Conservation (phyloP, 2,113 vertebrate species). For the Eulacestoma nigropectus region DNA sequence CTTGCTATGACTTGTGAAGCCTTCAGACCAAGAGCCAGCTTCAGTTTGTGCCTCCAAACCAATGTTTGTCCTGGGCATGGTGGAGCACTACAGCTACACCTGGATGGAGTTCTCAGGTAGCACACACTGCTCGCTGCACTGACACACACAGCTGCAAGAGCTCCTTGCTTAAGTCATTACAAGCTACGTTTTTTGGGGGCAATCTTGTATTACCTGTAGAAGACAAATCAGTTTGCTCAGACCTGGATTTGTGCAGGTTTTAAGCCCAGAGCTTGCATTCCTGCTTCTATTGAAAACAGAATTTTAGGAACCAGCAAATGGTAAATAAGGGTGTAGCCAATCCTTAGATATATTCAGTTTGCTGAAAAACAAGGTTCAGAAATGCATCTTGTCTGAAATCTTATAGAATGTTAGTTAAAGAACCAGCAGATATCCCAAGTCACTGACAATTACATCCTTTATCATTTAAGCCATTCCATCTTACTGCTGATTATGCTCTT, state of each 20-base stretch:
- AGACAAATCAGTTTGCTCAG: neutral
- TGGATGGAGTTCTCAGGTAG: neutral
- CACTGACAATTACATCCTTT: neutral
- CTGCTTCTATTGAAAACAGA: neutral
- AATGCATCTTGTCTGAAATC: neutral
- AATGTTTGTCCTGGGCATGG: neutral
- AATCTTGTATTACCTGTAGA: neutral
- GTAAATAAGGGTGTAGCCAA: neutral
- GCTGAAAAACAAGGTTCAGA: neutral
- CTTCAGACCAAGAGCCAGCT: neutral
- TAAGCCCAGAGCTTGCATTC: neutral
- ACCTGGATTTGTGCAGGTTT: neutral
- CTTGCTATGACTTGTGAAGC: neutral
- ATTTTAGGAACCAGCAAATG: neutral
- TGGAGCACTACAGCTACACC: neutral
- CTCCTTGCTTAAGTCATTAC: neutral
- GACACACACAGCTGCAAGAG: neutral
- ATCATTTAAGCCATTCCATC: neutral
- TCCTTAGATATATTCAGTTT: neutral
- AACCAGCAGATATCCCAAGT: neutral
- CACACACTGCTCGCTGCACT: neutral
- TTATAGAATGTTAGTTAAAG: neutral
- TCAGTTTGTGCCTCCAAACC: neutral
- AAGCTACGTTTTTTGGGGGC: neutral
- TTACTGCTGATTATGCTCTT: neutral